Evolutionary conservation across 2,113 vertebrate genomes (phyloP).

Genomic region (Peromyscus polionotus): DNA sequence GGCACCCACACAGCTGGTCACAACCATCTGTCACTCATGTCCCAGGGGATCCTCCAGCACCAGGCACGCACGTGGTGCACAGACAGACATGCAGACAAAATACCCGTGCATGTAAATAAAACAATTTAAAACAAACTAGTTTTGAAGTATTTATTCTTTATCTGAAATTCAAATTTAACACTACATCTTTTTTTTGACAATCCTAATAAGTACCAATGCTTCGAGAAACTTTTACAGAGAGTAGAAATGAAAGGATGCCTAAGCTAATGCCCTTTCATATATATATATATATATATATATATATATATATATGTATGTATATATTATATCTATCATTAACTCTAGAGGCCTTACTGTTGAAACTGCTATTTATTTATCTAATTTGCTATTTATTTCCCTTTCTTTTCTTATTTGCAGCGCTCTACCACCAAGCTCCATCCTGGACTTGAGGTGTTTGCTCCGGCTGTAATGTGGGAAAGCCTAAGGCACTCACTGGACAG

Average conservation of each 20-base stretch:
- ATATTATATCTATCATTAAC: background rate
- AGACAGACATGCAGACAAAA: background rate
- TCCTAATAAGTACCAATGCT: background rate
- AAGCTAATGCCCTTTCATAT: background rate
- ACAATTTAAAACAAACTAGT: background rate
- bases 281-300: no score
- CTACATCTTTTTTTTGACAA: background rate
- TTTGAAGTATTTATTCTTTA: background rate
- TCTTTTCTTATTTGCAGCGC: background rate
- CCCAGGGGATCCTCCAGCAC: background rate
- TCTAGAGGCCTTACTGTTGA: background rate
- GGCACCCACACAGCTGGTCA: background rate
- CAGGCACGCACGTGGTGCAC: accelerated
- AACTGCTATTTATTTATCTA: background rate
- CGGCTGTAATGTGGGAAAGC: slow-evolving; percentile 31
- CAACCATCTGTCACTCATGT: background rate
- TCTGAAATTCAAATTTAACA: slow-evolving; percentile 10
- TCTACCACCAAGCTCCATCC: no score
- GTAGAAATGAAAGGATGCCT: background rate
- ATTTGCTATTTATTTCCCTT: background rate
- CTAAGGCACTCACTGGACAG: background rate
- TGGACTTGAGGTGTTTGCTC: background rate
- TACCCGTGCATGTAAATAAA: background rate
- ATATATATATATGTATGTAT: no score
- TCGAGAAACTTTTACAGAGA: slow-evolving; percentile 41